phyloP scores from a whole-genome alignment of 2,797 vertebrate species.

The Parauchenoglanis punctatus region DNA sequence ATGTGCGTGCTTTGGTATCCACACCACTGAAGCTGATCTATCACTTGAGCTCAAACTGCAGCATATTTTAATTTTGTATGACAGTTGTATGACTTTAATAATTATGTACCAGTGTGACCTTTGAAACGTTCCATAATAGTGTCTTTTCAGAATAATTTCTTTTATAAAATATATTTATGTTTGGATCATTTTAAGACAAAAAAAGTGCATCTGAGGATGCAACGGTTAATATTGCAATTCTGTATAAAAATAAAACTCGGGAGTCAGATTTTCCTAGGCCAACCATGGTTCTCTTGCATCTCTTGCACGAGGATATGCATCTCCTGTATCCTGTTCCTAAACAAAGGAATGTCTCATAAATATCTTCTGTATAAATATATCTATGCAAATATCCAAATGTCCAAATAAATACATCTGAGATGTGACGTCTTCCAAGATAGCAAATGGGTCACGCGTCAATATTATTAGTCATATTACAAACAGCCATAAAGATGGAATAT shows the following conservation, averaged over 20 bases:
- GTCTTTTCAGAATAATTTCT: neutral
- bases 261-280: neutral
- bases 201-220: neutral
- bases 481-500: conserved; percentile 25
- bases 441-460: conserved; percentile 42
- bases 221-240: conserved; percentile 1
- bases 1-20: neutral
- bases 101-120: neutral
- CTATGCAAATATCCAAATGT: conserved; percentile 57
- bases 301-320: conserved; percentile 6
- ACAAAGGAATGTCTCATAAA: conserved; percentile 80
- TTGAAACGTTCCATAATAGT: neutral
- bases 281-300: neutral
- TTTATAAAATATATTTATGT: neutral
- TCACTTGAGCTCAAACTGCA: neutral
- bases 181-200: conserved; percentile 14
- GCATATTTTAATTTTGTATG: neutral
- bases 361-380: conserved; percentile 74
- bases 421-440: conserved; percentile 48
- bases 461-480: conserved; percentile 32
- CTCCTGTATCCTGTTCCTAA: conserved; percentile 52
- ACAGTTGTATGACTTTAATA: neutral
- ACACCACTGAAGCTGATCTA: neutral
- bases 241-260: conserved; percentile 12
- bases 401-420: conserved; percentile 66